Base-by-base conservation (phyloP, 2,113 vertebrate genomes). In the Phrynosoma platyrhinos region DNA sequence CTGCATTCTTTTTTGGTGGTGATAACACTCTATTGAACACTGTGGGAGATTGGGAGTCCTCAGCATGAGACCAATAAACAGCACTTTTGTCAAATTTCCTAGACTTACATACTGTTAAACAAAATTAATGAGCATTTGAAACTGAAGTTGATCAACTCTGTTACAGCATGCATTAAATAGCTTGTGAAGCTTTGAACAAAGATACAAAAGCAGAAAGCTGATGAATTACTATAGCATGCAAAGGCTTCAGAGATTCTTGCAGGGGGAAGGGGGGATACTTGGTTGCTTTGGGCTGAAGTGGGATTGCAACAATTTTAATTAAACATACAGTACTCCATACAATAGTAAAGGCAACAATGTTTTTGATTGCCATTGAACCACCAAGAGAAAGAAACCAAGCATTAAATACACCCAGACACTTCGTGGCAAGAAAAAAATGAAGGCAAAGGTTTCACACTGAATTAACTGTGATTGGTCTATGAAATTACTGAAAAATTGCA, bases 281-380 rank as follows among this genome's bases (percentile, higher is more conserved):
- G 64, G 64, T 81, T 90, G 84, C 87, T 94, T 79, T 88, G 88
- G 84, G 87, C 83, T 88, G 94, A 85, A 93, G 91, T 89, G 95
- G 89, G 92, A 95, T 94, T 91, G 92, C 90, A 96, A 95, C 93
- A 87, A 91, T 94, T 93, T 95, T 95, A 93, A 96, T 94, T 93
- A 78, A 78, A 78, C 27, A 78, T 78, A 86, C 36, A 32, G 58
- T 68, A 66, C 27, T 25, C 23, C 13, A 2, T 69, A 79, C 62
- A 79, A 69, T 66, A 32, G 62, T 68, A 78, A 86, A 86, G 93
- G 93, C 92, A 94, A 89, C 90, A 88, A 47, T 79, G 89, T 83
- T 86, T 74, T 86, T 95, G 85, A 96, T 95, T 95, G 82, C 84
- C 92, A 94, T 84, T 94, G 92, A 94, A 91, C 69, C 80, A 92